A percentile compares a stretch with the other conserved stretches of the same genome.
phyloP scores from a whole-genome alignment of 2,113 vertebrate species.

The Oreochromis aureus region DNA sequence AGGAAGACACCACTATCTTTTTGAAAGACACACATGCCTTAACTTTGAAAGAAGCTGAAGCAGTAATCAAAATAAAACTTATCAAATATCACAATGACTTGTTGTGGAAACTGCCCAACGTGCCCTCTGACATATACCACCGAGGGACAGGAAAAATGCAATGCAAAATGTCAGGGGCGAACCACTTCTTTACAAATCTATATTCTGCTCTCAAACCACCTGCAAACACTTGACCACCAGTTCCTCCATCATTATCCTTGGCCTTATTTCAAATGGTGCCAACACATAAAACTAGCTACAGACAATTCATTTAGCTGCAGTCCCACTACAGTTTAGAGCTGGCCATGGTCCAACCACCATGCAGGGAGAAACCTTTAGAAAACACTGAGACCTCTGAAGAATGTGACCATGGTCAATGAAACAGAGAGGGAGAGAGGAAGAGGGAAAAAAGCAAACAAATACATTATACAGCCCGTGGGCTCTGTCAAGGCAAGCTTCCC shows the following conservation, averaged over 20 bases:
- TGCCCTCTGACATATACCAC: not conserved
- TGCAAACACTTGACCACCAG: constrained; percentile 53
- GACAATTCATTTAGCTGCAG: constrained; percentile 34
- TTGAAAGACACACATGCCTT: not conserved
- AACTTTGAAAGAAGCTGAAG: not conserved
- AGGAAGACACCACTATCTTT: not conserved
- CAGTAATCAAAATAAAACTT: not conserved
- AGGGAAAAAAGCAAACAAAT: constrained; percentile 59
- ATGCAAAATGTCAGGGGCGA: not conserved
- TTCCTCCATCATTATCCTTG: constrained; percentile 52
- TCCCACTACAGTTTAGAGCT: constrained; percentile 42
- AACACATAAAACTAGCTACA: constrained; percentile 47
- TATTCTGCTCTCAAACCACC: constrained; percentile 55
- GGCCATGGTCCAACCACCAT: constrained; percentile 48
- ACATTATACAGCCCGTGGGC: constrained; percentile 47
- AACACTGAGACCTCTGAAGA: constrained; percentile 67
- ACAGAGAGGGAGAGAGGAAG: constrained; percentile 37
- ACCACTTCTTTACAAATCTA: constrained; percentile 13
- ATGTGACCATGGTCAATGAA: constrained; percentile 68
- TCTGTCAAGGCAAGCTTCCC: constrained; percentile 38
- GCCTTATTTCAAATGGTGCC: constrained; percentile 46
- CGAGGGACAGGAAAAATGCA: not conserved
- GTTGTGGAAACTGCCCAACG: not conserved
- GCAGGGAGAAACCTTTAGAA: constrained; percentile 63
- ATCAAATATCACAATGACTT: not conserved